phyloP scores from a whole-genome alignment of 2,113 vertebrate genomes.

The Erpornis zantholeuca region DNA sequence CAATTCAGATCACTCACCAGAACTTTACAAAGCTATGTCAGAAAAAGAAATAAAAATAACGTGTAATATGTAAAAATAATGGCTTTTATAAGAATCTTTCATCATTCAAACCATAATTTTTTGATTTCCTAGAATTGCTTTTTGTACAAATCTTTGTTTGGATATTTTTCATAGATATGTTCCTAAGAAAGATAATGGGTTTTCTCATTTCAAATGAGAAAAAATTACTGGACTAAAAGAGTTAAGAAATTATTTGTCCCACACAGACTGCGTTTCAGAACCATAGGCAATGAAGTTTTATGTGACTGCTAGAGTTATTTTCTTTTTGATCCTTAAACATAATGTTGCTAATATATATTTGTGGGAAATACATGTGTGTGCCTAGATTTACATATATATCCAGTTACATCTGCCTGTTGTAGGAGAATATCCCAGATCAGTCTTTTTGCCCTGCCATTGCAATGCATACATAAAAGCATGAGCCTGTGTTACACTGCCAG shows the following conservation, averaged over 20 bases:
- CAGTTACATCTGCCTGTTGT: neutral
- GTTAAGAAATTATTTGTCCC: neutral
- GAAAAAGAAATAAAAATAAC: neutral
- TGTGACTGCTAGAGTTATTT: too few species aligned
- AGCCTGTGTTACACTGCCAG: neutral
- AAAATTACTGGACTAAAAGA: neutral
- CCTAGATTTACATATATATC: neutral
- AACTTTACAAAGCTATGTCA: neutral
- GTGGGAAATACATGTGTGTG: neutral
- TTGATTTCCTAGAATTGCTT: neutral
- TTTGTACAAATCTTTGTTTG: neutral
- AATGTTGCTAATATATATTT: neutral
- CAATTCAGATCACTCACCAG: neutral
- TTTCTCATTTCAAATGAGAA: neutral
- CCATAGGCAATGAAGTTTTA: neutral
- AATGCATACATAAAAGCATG: fast-evolving
- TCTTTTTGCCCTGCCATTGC: neutral
- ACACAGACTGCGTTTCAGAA: fast-evolving
- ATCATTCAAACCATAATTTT: neutral
- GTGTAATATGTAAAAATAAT: neutral
- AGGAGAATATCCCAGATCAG: neutral
- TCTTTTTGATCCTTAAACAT: neutral
- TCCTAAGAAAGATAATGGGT: neutral
- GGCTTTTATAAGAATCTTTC: neutral
- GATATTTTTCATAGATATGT: neutral